Conservation (phyloP, 2,113 vertebrate species). For the Cryptomyrus ogoouensis region DNA sequence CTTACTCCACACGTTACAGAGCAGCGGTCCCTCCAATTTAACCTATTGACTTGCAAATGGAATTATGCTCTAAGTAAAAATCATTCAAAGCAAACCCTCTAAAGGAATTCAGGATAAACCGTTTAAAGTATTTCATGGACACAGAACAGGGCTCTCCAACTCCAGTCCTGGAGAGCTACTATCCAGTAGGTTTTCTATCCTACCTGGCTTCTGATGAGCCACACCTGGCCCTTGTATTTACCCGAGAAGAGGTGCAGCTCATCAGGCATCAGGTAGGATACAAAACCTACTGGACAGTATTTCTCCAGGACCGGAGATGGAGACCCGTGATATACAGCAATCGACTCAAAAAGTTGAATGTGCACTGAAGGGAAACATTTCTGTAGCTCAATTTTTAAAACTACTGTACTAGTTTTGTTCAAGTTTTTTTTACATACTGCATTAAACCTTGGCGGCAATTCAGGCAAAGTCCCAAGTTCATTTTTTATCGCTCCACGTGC, state of each 20-base stretch:
- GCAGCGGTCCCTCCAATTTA: neutral
- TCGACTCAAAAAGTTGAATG: neutral
- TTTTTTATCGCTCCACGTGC: constrained; percentile 39
- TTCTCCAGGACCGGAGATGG: neutral
- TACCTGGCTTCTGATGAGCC: no score
- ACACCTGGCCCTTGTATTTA: no score
- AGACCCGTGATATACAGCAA: neutral
- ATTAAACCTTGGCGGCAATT: neutral
- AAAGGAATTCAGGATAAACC: neutral
- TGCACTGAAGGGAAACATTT: neutral
- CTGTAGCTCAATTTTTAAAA: neutral
- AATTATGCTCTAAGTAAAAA: neutral
- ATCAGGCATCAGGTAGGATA: no score
- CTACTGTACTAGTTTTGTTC: neutral
- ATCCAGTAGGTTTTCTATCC: neutral
- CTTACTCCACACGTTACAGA: neutral
- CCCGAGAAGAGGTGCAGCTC: no score
- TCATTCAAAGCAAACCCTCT: neutral
- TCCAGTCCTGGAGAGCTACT: neutral
- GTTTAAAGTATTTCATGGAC: neutral
- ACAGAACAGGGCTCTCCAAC: neutral
- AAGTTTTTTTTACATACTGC: neutral
- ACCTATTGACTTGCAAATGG: no score
- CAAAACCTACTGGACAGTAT: no score
- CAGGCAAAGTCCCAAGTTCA: neutral